Evolutionary conservation across 1,140 invertebrate genomes (phyloP), one percentile per base, ranked within the genome.

Genomic region (Melanaphis sacchari): DNA sequence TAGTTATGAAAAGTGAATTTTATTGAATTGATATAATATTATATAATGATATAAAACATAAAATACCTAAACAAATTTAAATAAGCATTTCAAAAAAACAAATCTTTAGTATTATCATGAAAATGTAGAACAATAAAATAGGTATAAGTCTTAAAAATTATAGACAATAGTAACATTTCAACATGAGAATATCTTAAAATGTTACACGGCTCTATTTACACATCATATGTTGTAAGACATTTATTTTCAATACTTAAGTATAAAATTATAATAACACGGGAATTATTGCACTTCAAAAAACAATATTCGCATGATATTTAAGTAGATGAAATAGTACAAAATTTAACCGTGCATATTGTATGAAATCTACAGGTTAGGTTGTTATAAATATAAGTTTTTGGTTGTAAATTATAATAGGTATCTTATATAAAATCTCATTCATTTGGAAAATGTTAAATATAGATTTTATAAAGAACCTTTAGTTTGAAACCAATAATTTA

Each of bases 181-280:
- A 76, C 59, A 76, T 76, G 59, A n/a, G 59, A 76, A 76, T 76
- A 76, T 76, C n/a, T 76, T 76, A 15, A 76, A 66, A 76, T 76
- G 59, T 76, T 76, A 76, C 31, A 15, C n/a, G 59, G 59, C 31
- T 76, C 59, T 15, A 36, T n/a, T n/a, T 76, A 36, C 4, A n/a
- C 15, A n/a, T 18, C n/a, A n/a, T 76, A 76, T 76, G n/a, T 76
- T n/a, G 59, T 76, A 66, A 31, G 59, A 66, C 11, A 66, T 15
- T 66, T 3, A 76, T 76, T 76, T 76, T n/a, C 59, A 76, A 15
- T n/a, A 66, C 31, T n/a, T 9, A 66, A 66, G 11, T 66, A 66
- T 3, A 11, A 66, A 66, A 66, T 31, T 66, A 66, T n/a, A 59
- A 66, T n/a, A 76, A 76, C 11, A 66, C 31, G 59, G n/a, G 59